Base-by-base conservation (phyloP, 2,888 invertebrate genomes). In the Phyllotreta cruciferae region DNA sequence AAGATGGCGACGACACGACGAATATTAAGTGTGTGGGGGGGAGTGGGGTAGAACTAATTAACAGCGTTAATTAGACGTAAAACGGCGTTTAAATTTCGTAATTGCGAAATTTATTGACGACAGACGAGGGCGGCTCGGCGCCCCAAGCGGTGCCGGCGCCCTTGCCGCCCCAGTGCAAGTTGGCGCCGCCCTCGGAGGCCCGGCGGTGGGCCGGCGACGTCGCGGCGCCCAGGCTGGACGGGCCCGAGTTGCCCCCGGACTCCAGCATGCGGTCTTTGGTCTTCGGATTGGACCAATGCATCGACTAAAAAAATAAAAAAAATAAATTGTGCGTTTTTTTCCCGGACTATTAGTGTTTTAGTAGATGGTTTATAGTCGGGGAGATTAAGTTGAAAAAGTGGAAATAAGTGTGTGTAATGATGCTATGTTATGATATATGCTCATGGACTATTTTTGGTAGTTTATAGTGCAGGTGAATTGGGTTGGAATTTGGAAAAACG, bases 1-100 rank as follows among this genome's bases (percentile, higher is more conserved):
- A 24, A 24, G 24, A 24, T 24, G 24, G 24, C 24, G 24, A 24
- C 24, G 24, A 24, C 24, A 24, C 24, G 24, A 24, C 24, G 24
- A 24, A 24, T 4, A 24, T 24, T 24, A 24, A 24, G 24, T 24
- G 24, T 24, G 4, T 24, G 24, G 24, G 24, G 24, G 24, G 24
- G 2, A 24, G 24, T 4, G 24, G 24, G 24, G 24, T 6, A 10
- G 37, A 34, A 41, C 8, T 38, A 38, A 49, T 13, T 34, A 35
- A 9, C 34, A 10, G 8, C 34, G 6, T 24, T 4, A 49, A 39
- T 6, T 9, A 13, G 47, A 3, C 36, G 37, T 44, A 45, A n/a
- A n/a, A n/a, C n/a, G n/a, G n/a, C n/a, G n/a, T 75, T 91, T 93
- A 95, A 79, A 94, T 94, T 83, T 95, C 94, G 83, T 94, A 94